phyloP scores from a whole-genome alignment of 2,113 vertebrate species.

The Lates calcarifer region DNA sequence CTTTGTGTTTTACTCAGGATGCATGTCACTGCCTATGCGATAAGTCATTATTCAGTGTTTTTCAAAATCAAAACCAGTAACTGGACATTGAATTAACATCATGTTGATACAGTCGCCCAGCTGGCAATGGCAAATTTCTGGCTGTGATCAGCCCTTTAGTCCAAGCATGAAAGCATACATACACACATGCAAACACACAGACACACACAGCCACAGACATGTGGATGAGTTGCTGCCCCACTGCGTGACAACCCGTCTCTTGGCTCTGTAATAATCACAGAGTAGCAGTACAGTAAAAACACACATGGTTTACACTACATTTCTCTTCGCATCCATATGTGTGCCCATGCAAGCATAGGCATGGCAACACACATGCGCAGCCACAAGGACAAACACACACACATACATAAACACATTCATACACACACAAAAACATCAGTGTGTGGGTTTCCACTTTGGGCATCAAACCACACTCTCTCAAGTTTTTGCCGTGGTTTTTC shows the following conservation, averaged over 20 bases:
- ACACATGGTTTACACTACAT: conserved; percentile 73
- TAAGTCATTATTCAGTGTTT: neutral
- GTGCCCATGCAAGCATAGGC: conserved; percentile 48
- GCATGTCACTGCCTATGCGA: neutral
- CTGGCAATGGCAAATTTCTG: conserved; percentile 20
- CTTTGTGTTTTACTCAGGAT: neutral
- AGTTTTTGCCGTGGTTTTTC: conserved; percentile 66
- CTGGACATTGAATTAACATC: conserved; percentile 25
- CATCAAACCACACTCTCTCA: conserved; percentile 75
- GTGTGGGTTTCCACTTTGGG: conserved; percentile 77
- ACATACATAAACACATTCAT: conserved; percentile 3
- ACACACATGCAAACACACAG: conserved; percentile 30
- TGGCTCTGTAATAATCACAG: conserved; percentile 74
- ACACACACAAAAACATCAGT: conserved; percentile 66
- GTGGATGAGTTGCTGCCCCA: conserved; percentile 38
- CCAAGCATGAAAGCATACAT: conserved; percentile 16
- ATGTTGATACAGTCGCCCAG: conserved; percentile 1
- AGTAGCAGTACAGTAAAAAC: conserved; percentile 74
- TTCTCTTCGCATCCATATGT: conserved; percentile 65
- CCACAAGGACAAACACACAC: conserved; percentile 32
- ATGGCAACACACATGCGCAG: conserved; percentile 38
- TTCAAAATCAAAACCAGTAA: conserved; percentile 16
- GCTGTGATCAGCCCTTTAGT: conserved; percentile 29
- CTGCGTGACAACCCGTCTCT: conserved; percentile 63
- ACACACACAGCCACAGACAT: conserved; percentile 22